Evolutionary conservation across 2,888 invertebrate species (phyloP), one percentile per base, ranked within the genome.

Genomic region (Leptothorax acervorum): DNA sequence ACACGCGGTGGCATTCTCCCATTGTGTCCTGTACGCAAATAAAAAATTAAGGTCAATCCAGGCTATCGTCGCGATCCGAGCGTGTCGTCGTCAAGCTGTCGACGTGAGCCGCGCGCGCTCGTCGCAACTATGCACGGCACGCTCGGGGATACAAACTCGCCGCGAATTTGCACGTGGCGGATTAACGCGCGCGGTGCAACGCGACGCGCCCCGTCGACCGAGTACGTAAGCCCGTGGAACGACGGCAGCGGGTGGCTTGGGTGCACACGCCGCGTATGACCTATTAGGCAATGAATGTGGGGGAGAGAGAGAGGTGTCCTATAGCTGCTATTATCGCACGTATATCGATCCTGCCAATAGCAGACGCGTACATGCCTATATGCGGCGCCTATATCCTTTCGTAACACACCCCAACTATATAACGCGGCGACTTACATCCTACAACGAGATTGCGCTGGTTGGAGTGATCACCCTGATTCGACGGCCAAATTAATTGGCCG

Each of bases 311-410:
- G 35, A 15, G 23, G 48, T 66, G 74, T 76, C 82, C 86, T 89
- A 86, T 89, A 89, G 86, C 86, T 87, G 86, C 85, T 86, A 89
- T 89, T 89, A 89, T 88, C 90, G 83, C 85, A 42, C 78, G 85
- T 87, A 88, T 82, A 90, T 86, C 88, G 87, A 48, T 42, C 83
- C 90, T 92, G 92, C 90, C 92, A 92, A 92, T 92, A 92, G 87
- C 91, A 92, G 83, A 87, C 85, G 89, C 78, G 85, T 85, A 83
- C 83, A 88, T 88, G 68, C 23, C 53, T 53, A 53, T 57, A 70
- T 70, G 70, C 70, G 86, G 83, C 87, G 85, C 84, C 86, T 86
- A 90, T 86, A 90, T 89, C 90, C 89, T 92, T 92, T 92, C 86
- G 87, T 82, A 88, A 84, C 86, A 87, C 78, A 87, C 68, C 66